Evolutionary conservation across 1,140 invertebrate species (phyloP), one percentile per base, ranked within the genome.

Genomic region (Drosophila repleta): DNA sequence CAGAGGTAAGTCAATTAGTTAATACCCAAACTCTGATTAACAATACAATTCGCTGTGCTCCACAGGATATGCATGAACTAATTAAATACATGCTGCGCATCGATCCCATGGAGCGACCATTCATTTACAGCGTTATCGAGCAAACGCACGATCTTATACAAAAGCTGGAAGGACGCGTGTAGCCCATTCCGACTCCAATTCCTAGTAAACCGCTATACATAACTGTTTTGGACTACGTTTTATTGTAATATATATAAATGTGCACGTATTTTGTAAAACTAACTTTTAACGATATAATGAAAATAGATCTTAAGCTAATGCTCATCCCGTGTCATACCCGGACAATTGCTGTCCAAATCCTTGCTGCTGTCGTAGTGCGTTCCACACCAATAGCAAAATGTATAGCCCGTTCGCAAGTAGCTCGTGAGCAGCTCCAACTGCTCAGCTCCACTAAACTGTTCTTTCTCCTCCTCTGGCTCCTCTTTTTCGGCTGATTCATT

Each of bases 311-410:
- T 37, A 20, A 45, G 24, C 91, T 91, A 95, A 91, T 96, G 96
- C 63, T 95, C 95, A 64, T 93, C 93, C 76, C 94, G 92, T 49
- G 93, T 93, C 43, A 83, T 90, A 7, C 96, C 96, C 11, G 96
- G 95, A 92, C 96, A 96, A 85, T 94, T 94, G n/a, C 91, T 80
- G 49, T 83, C 84, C 61, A 96, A 90, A 90, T 96, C 96, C 24
- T 94, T 92, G 13, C 91, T 78, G 91, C 94, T 93, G 48, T 95
- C 92, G 87, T 94, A 96, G 41, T 92, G 93, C 10, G 93, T 93
- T 41, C 94, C 95, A 93, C 96, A 97, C 95, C 96, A 97, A 45
- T 96, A 93, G 83, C 96, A 97, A 90, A 96, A 97, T 39, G 93
- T 92, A 90, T 97, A 94, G n/a, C 93, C 94, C 4, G 91, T 92